Evolutionary conservation across 1,140 invertebrate genomes (phyloP).

Genomic region (Eriocheir sinensis): DNA sequence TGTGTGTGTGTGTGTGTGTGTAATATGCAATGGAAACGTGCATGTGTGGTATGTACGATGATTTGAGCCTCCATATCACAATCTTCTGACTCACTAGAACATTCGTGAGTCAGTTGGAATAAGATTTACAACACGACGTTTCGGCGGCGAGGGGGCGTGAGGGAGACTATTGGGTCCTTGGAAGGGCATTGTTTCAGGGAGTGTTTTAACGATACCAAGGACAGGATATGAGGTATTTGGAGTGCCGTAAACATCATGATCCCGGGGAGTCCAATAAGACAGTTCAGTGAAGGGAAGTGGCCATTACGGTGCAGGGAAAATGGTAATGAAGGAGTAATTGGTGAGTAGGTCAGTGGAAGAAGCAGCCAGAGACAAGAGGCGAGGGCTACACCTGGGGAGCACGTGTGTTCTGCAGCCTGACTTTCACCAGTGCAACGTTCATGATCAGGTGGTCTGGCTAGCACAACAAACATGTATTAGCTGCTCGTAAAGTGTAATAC

Average conservation of each 20-base stretch:
- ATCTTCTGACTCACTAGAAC: background rate
- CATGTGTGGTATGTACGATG: background rate
- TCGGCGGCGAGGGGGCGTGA: too few species aligned
- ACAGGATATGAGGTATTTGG: conserved; percentile 16
- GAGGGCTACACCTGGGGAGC: conserved; percentile 18
- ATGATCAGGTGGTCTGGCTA: background rate
- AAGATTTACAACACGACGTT: too few species aligned
- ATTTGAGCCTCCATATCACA: background rate
- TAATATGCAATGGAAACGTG: background rate
- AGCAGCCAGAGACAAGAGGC: background rate
- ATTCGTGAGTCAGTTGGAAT: background rate
- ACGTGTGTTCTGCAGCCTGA: background rate
- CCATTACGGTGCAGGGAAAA: background rate
- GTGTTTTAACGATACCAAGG: background rate
- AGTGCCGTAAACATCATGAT: background rate
- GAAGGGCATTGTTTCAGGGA: background rate
- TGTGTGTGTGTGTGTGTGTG: background rate
- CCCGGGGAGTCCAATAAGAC: background rate
- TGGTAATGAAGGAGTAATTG: conserved; percentile 25
- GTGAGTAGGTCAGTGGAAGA: background rate
- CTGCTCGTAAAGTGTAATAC: background rate
- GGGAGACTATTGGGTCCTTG: background rate
- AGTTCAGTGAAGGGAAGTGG: background rate
- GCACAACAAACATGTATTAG: background rate
- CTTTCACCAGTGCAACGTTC: background rate